Conservation (phyloP, 1,140 invertebrate genomes). For the Lerema accius region DNA sequence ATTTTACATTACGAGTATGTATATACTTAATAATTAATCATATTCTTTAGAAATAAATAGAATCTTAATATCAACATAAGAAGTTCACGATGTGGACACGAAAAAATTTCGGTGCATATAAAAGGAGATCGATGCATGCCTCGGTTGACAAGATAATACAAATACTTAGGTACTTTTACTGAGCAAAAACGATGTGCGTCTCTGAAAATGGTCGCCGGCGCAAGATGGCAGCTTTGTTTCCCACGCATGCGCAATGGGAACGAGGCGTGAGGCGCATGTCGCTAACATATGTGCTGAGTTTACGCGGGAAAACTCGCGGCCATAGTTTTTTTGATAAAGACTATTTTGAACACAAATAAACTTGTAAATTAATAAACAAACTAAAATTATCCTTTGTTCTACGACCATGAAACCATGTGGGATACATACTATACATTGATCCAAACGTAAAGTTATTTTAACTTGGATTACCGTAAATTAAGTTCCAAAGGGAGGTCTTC, state of each 20-base stretch:
- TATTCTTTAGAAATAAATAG: too few species aligned
- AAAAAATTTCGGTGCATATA: slow-evolving; percentile 20
- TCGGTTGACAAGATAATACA: slow-evolving; percentile 23
- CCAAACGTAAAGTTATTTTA: too few species aligned
- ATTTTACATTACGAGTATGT: too few species aligned
- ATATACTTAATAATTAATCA: too few species aligned
- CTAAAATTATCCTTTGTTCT: too few species aligned
- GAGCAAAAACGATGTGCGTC: slow-evolving; percentile 56
- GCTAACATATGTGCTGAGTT: slow-evolving; percentile 57
- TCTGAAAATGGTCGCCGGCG: slow-evolving; percentile 63
- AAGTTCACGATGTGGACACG: too few species aligned
- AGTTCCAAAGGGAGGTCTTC: too few species aligned
- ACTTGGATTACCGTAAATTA: too few species aligned
- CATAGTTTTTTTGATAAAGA: slow-evolving; percentile 52
- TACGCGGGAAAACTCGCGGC: slow-evolving; percentile 61
- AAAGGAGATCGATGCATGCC: slow-evolving; percentile 30
- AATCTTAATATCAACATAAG: too few species aligned
- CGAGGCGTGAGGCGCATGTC: slow-evolving; percentile 42
- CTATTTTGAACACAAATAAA: slow-evolving; percentile 48
- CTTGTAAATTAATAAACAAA: slow-evolving; percentile 43
- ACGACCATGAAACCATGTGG: neutral
- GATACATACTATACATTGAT: too few species aligned
- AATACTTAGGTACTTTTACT: slow-evolving; percentile 56
- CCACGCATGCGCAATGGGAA: slow-evolving; percentile 71
- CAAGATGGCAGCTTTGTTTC: slow-evolving; percentile 66